Conservation (phyloP, 2,113 vertebrate species). For the Brienomyrus brachyistius region DNA sequence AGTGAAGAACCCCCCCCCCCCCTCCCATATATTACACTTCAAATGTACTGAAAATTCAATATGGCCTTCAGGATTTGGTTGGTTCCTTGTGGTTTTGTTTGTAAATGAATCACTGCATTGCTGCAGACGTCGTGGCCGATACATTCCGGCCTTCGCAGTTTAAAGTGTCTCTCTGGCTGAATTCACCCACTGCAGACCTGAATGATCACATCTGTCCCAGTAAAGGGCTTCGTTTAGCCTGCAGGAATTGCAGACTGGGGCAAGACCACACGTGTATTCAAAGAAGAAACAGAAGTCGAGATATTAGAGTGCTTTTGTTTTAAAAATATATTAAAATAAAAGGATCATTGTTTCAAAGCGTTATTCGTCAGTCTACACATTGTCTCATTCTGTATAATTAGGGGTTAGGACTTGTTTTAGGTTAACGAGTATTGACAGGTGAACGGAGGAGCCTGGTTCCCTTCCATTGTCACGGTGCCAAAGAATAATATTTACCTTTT, state of each 20-base stretch:
- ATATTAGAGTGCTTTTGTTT: not conserved
- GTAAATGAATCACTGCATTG: not conserved
- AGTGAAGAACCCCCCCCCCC: not conserved
- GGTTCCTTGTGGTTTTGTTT: not conserved
- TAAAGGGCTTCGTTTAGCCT: not conserved
- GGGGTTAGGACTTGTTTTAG: not conserved
- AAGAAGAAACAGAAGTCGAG: conserved; percentile 24
- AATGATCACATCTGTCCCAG: not conserved
- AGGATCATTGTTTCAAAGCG: not conserved
- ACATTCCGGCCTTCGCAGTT: not conserved
- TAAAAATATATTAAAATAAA: conserved; percentile 5
- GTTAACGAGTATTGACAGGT: not conserved
- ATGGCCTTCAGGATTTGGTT: not conserved
- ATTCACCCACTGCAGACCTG: not conserved
- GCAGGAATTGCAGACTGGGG: conserved; percentile 35
- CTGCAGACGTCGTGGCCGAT: not conserved
- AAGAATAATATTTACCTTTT: not conserved
- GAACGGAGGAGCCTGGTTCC: not conserved
- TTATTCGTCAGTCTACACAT: not conserved
- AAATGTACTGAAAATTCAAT: not conserved
- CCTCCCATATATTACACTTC: not conserved
- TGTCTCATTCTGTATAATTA: not conserved
- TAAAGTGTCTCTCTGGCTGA: not conserved
- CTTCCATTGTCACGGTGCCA: not conserved
- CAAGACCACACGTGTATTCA: conserved; percentile 40